A percentile compares a stretch with the other conserved stretches of the same genome.
Conservation (phyloP, 2,888 invertebrate genomes). For the Dermolepida albohirtum region DNA sequence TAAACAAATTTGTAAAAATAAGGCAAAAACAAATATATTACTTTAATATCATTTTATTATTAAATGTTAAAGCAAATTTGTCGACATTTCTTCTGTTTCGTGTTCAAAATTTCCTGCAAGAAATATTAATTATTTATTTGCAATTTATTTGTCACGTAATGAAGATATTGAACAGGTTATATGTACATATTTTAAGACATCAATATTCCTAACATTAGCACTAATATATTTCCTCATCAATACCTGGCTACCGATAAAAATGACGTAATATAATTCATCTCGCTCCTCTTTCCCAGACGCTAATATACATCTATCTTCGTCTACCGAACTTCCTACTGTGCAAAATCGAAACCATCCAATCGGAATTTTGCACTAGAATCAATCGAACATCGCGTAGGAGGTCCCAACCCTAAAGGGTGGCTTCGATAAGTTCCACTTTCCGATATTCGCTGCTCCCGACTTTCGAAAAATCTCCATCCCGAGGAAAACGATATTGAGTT, state of each 20-base stretch:
- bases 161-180: too few species aligned
- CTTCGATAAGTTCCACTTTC: conserved; percentile 32
- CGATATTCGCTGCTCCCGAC: conserved; percentile 16
- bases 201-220: background rate
- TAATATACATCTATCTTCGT: background rate
- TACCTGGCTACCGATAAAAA: conserved; percentile 21
- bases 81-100: too few species aligned
- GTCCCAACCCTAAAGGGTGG: conserved; percentile 24
- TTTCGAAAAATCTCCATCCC: conserved; percentile 27
- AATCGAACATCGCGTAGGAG: conserved; percentile 37
- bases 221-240: conserved; percentile 16
- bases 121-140: too few species aligned
- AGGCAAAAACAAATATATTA: too few species aligned
- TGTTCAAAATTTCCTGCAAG: too few species aligned
- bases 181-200: background rate
- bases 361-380: conserved; percentile 43
- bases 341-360: conserved; percentile 44
- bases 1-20: too few species aligned
- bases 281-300: background rate
- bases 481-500: conserved; percentile 24
- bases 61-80: too few species aligned
- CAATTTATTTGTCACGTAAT: too few species aligned
- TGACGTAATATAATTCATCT: conserved; percentile 8
- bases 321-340: conserved; percentile 6
- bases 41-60: too few species aligned